Evolutionary conservation across 2,797 vertebrate species (phyloP).

Genomic region (Lacerta agilis): DNA sequence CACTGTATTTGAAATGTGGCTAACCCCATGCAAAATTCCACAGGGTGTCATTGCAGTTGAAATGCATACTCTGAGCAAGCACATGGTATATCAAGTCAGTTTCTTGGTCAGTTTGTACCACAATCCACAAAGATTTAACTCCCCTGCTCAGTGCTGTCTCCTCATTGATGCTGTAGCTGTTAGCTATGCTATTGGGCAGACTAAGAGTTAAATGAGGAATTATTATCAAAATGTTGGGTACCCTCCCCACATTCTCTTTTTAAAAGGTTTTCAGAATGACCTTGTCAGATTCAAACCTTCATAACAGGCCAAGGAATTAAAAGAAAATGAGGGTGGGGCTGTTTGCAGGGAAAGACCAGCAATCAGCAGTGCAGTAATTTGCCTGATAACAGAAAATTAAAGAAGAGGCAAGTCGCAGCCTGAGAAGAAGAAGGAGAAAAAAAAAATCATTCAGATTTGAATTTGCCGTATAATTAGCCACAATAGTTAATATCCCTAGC

Average conservation of each 20-base stretch:
- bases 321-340: neutral
- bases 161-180: neutral
- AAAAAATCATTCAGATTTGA: slow-evolving; percentile 71
- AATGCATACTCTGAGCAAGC: neutral
- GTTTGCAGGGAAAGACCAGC: slow-evolving; percentile 54
- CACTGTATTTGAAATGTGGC: too few relatives aligned
- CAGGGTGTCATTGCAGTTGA: neutral
- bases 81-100: neutral
- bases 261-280: slow-evolving; percentile 60
- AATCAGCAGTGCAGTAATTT: slow-evolving; percentile 70
- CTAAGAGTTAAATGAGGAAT: slow-evolving; percentile 52
- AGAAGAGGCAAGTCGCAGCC: slow-evolving; percentile 59
- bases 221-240: slow-evolving; percentile 11
- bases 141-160: too few relatives aligned
- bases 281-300: slow-evolving; percentile 65
- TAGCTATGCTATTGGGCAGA: neutral
- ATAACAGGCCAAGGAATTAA: slow-evolving; percentile 49
- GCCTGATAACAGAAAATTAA: slow-evolving; percentile 76
- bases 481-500: slow-evolving; percentile 52
- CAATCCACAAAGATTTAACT: neutral
- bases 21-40: too few relatives aligned
- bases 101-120: neutral
- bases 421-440: slow-evolving; percentile 41
- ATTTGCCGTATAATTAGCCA: slow-evolving; percentile 73
- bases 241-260: slow-evolving; percentile 2